Base-by-base conservation (phyloP, 1,140 invertebrate species). In the Leptopilina boulardi region DNA sequence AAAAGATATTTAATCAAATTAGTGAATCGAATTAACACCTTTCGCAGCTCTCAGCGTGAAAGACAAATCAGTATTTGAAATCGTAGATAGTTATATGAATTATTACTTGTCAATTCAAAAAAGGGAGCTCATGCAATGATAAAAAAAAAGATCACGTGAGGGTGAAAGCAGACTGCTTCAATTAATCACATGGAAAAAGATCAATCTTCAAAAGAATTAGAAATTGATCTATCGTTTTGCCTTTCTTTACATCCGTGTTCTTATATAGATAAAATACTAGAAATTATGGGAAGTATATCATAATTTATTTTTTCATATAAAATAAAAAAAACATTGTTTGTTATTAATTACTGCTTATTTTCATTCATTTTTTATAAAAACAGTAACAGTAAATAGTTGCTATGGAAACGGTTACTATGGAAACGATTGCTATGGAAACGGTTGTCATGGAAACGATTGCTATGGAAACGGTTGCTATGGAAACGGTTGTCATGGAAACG, bases 91-190 rank as follows among this genome's bases (percentile, higher is more conserved):
- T n/a, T 15, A n/a, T 0, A 18, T 51, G 47, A 51, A 51, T 51
- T 51, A 51, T 51, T 51, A 18, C 15, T 51, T 51, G 47, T 51
- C 47, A 51, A 51, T 51, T 51, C 47, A 51, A 51, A 34, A n/a
- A 51, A 51, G 47, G 47, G n/a, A 51, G 5, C 47, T 51, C n/a
- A 18, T 18, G 34, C 30, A 34, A 34, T 34, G 30, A 34, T 15
- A 13, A n/a, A n/a, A 47, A 51, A 51, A 51, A 51, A 51, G 18
- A 4, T 51, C 47, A 18, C 6, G 47, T 51, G n/a, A 51, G n/a
- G 47, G n/a, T 51, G 47, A 51, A 51, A 51, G 47, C 2, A 51
- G n/a, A 51, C 15, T 44, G 47, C 18, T 51, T 51, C 13, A n/a
- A 51, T 51, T 51, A 18, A 51, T 51, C 47, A 51, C 47, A 18